Conservation (phyloP, 2,888 invertebrate species). For the Cheilosia pagana region DNA sequence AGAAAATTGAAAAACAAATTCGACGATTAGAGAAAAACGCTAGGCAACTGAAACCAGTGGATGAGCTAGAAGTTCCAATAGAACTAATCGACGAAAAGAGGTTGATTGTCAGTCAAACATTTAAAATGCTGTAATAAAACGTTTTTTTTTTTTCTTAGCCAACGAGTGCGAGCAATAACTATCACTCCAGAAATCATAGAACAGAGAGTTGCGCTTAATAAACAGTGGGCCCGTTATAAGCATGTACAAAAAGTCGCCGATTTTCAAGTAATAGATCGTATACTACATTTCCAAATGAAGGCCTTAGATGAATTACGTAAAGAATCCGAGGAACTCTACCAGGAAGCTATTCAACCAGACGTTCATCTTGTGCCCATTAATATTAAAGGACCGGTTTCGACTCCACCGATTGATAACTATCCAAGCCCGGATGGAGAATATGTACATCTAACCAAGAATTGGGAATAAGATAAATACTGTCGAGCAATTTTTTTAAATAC, state of each 20-base stretch:
- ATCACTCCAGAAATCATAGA: slow-evolving; percentile 87
- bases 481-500: not conserved
- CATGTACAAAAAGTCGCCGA: slow-evolving; percentile 87
- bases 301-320: slow-evolving; percentile 91
- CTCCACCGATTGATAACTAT: slow-evolving; percentile 93
- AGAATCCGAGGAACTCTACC: slow-evolving; percentile 94
- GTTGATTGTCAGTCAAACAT: slow-evolving; percentile 78
- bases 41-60: slow-evolving; percentile 94
- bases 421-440: slow-evolving; percentile 96
- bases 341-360: slow-evolving; percentile 93
- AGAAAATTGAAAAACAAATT: slow-evolving; percentile 94
- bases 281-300: slow-evolving; percentile 88
- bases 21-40: slow-evolving; percentile 91
- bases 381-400: slow-evolving; percentile 90
- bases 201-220: slow-evolving; percentile 87
- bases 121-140: not conserved
- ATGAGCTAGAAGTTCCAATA: slow-evolving; percentile 91
- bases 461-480: slow-evolving; percentile 85
- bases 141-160: slow-evolving; percentile 79
- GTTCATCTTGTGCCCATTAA: slow-evolving; percentile 88
- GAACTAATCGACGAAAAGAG: slow-evolving; percentile 86
- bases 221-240: slow-evolving; percentile 91
- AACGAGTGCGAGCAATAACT: slow-evolving; percentile 84
- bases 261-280: slow-evolving; percentile 87
- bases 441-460: slow-evolving; percentile 90